These are phyloP conservation scores for Pemphigus obesinymphae DNA, from an alignment of 1,140 invertebrate genomes.

Conservation along the genomic window DNA sequence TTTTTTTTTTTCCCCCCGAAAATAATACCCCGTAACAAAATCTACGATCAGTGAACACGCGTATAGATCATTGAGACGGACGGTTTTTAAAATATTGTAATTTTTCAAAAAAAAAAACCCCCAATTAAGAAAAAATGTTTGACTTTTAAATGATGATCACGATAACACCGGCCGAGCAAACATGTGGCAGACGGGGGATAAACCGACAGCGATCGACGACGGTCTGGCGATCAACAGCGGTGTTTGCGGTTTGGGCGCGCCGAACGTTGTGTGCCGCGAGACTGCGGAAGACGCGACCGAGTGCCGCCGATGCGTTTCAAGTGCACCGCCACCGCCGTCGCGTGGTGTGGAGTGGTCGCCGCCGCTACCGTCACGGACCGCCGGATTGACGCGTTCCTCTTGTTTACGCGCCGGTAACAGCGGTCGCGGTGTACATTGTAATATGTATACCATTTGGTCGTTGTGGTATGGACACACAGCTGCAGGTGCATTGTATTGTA, in stretches of 20 bases:
- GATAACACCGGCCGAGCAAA: too few species aligned
- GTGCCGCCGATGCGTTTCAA: background rate
- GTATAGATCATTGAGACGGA: background rate
- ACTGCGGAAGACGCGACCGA: conserved; percentile 19
- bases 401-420: background rate
- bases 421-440: too few species aligned
- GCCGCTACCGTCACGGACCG: conserved; percentile 17
- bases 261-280: conserved; percentile 33
- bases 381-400: conserved; percentile 11
- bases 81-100: background rate
- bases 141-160: too few species aligned
- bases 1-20: too few species aligned
- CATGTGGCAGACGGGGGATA: too few species aligned
- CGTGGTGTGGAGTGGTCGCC: background rate
- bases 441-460: too few species aligned
- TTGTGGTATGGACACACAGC: too few species aligned
- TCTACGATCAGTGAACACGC: too few species aligned
- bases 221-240: background rate
- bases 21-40: too few species aligned
- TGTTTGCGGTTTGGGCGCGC: conserved; percentile 24
- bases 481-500: too few species aligned
- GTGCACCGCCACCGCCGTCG: background rate
- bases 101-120: too few species aligned
- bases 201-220: background rate
- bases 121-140: too few species aligned